These are phyloP conservation scores for Rhagium mordax DNA, from an alignment of 2,888 invertebrate species.

Conservation along the genomic window DNA sequence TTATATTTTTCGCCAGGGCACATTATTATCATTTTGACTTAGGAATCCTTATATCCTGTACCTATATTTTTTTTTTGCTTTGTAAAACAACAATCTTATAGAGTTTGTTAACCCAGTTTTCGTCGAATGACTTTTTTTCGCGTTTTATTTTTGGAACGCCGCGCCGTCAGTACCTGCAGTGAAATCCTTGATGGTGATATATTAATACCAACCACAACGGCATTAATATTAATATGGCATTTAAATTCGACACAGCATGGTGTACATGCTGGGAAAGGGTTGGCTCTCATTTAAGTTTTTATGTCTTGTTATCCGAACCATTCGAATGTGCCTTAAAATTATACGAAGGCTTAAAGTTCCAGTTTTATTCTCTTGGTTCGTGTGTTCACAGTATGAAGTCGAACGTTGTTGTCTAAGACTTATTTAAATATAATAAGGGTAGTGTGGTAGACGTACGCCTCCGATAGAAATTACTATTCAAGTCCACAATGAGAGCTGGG, in stretches of 20 bases:
- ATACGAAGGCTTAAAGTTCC: slow-evolving; percentile 16
- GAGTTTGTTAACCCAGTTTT: background rate
- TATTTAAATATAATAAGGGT: slow-evolving; percentile 4
- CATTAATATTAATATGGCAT: slow-evolving; percentile 43
- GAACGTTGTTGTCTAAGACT: background rate
- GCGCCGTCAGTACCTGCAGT: slow-evolving; percentile 2
- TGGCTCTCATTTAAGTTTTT: slow-evolving; percentile 29
- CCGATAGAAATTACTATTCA: background rate
- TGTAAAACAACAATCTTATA: background rate
- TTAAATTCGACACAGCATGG: slow-evolving; percentile 41
- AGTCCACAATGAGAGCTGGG: background rate
- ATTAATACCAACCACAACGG: slow-evolving; percentile 51
- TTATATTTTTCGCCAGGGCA: too few species aligned
- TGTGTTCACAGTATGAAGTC: slow-evolving; percentile 1
- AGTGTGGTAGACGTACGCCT: background rate
- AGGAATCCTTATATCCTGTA: background rate
- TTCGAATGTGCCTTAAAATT: slow-evolving; percentile 29
- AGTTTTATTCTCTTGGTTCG: slow-evolving; percentile 11
- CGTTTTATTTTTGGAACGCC: slow-evolving; percentile 18
- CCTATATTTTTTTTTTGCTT: too few species aligned
- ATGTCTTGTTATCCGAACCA: slow-evolving; percentile 32
- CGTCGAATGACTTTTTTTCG: slow-evolving; percentile 5
- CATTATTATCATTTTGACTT: too few species aligned
- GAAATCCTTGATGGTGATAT: slow-evolving; percentile 47
- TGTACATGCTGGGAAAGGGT: slow-evolving; percentile 48